These are phyloP conservation scores for Scylla paramamosain DNA, from an alignment of 1,140 invertebrate genomes.

Conservation along the genomic window DNA sequence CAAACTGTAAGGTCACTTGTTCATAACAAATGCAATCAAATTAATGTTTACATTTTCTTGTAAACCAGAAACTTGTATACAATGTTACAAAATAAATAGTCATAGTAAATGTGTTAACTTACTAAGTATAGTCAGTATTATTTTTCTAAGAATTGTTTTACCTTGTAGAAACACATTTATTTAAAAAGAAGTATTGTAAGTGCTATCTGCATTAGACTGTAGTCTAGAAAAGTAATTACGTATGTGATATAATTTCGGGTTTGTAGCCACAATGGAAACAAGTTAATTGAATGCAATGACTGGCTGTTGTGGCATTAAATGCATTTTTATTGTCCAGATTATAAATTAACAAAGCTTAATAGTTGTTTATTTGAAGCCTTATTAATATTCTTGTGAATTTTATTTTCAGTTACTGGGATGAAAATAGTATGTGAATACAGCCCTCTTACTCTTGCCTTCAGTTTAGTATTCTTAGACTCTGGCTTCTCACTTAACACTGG, in stretches of 20 bases:
- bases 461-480: too few species aligned
- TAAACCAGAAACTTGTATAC: conserved; percentile 21
- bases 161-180: neutral
- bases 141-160: conserved; percentile 15
- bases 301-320: neutral
- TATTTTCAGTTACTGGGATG: too few species aligned
- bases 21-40: neutral
- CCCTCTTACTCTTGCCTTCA: too few species aligned
- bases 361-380: neutral
- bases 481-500: too few species aligned
- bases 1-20: neutral
- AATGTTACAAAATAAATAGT: neutral
- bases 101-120: neutral
- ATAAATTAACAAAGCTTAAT: neutral
- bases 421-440: too few species aligned
- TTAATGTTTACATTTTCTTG: neutral
- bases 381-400: too few species aligned
- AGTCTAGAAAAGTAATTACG: neutral
- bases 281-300: neutral
- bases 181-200: neutral
- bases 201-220: neutral
- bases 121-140: neutral
- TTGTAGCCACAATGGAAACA: neutral
- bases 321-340: neutral
- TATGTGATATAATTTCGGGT: neutral